Evolutionary conservation across 2,888 invertebrate species (phyloP), one percentile per base, ranked within the genome.

Genomic region (Syrista parreyssii): DNA sequence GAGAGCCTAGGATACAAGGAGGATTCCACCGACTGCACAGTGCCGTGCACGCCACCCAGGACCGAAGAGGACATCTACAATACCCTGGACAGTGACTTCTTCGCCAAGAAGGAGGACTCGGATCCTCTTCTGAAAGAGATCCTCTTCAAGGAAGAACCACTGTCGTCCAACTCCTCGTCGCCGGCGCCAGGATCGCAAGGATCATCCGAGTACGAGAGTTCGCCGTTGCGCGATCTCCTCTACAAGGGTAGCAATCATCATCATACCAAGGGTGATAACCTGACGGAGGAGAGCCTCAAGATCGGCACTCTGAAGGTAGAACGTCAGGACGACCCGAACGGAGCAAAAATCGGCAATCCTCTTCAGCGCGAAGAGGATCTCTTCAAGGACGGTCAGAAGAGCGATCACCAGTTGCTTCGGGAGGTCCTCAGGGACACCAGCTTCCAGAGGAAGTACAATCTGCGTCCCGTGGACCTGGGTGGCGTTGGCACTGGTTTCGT

Each of bases 341-440:
- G 23, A 9, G 55, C 23, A 23, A 76, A 74, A 55, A 74, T 79
- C n/a, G 55, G 74, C 31, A 71, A 72, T 40, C 78, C 83, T 11
- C 55, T 86, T 68, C 84, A 81, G 11, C 86, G 85, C 72, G 88
- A 90, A 76, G 88, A 88, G 40, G 86, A 87, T 33, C 79, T 88
- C 1, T 88, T 87, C 81, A 86, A 86, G 78, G 86, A 87, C 76
- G 79, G 77, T 82, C 76, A 86, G 73, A 88, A 89, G 79, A 87
- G 88, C 75, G 92, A 96, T 89, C 96, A 97, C 91, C 95, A 96
- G 88, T 92, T 97, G 76, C 91, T 97, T 78, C 93, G 97, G 79
- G 96, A 97, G 88, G 97, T 96, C 76, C 92, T 97, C 76, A 94
- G 96, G 89, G 97, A 97, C 88, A 97, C 96, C 11, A 95, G 96